Base-by-base conservation (phyloP, 2,797 vertebrate genomes). In the Lepus oiostolus region DNA sequence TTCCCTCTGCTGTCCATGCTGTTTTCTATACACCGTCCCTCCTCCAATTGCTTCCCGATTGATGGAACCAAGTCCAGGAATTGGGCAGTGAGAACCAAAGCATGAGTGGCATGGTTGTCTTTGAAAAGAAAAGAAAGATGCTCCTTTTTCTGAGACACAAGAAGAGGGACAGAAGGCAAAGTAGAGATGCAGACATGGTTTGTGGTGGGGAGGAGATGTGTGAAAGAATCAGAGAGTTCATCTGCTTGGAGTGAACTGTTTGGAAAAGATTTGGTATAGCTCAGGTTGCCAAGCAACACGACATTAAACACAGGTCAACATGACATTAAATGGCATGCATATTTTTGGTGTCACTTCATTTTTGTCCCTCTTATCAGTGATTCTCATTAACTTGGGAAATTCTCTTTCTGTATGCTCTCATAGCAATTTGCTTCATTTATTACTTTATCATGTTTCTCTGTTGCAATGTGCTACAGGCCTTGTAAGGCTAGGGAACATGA, bases 381-480 rank as follows among this genome's bases (percentile, higher is more conserved):
- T 94, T 93, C 67, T 94, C 30, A 54, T 85, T 93, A 81, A 95
- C 80, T 95, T 89, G 35, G 63, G 38, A 84, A 88, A 84, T 92
- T 95, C 62, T 89, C 71, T 85, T 85, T 88, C 52, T 92, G 21
- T 87, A 21, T 88, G 19, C 7, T 90, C 35, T 32, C n/a, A 77
- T 11, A 87, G 47, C 79, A 42, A 19, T 92, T 81, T 94, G 84
- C 62, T 94, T 28, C n/a, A 89, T 72, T 76, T 90, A 13, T 22
- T 88, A 76, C 17, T 70, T 19, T 58, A 68, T 63, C 95, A 12
- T 82, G 54, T 60, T 88, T 93, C 70, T 77, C 22, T 84, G 13
- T 76, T 94, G 19, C 54, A 80, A 6, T 70, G 11, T 26, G 72
- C 8, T 72, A 1, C 77, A 79, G 83, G 38, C 82, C 91, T 42